A percentile compares a stretch with the other conserved stretches of the same genome.
Conservation (phyloP, 2,113 vertebrate genomes). For the Entomyzon cyanotis region DNA sequence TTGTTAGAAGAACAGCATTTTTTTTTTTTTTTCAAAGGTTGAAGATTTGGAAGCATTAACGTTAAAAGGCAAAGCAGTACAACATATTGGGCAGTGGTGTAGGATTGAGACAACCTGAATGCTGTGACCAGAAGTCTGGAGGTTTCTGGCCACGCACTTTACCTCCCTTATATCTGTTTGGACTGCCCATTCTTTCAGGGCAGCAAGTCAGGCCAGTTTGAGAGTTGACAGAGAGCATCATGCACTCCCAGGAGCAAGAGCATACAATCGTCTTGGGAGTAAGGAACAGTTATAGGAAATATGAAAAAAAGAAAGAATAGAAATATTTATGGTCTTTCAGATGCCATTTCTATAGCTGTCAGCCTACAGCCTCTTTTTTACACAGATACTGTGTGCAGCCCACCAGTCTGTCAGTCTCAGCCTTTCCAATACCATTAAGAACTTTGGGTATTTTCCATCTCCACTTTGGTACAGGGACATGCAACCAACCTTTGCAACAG, state of each 20-base stretch:
- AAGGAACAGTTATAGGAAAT: neutral
- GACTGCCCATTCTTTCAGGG: neutral
- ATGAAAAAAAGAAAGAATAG: neutral
- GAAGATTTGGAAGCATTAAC: neutral
- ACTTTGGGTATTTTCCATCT: neutral
- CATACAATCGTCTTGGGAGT: neutral
- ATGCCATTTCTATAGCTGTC: neutral
- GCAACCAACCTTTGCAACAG: neutral
- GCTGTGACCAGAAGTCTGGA: neutral
- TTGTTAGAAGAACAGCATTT: neutral
- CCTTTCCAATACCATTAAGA: neutral
- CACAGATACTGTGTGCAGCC: neutral
- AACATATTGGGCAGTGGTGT: accelerated
- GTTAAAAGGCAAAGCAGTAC: neutral
- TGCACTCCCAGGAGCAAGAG: neutral
- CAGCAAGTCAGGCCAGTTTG: neutral
- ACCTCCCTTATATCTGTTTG: neutral
- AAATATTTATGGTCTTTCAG: neutral
- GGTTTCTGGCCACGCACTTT: neutral
- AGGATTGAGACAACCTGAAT: neutral
- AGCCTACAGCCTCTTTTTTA: neutral
- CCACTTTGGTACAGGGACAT: neutral
- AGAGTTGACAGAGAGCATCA: neutral
- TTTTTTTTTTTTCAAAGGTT: neutral
- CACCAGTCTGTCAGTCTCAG: neutral